Evolutionary conservation across 2,888 invertebrate genomes (phyloP).

Genomic region (Pseudoips prasinana): DNA sequence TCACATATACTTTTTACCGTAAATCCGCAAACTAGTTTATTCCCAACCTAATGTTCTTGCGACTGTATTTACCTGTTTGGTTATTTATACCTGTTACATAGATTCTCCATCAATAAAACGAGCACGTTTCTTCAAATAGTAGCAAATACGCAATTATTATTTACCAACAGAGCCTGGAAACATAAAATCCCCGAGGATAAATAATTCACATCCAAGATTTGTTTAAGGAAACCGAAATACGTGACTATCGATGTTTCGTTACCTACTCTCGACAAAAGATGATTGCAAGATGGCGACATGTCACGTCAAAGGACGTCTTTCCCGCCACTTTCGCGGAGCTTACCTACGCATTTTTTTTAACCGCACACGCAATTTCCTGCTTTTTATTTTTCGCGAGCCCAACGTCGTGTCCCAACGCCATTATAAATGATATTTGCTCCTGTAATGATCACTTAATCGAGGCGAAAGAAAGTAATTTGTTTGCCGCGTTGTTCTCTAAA

Average conservation of each 20-base stretch:
- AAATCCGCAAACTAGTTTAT: too few species aligned
- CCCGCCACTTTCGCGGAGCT: slow-evolving; percentile 43
- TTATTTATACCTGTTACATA: too few species aligned
- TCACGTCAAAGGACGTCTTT: slow-evolving; percentile 53
- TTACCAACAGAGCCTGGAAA: slow-evolving; percentile 23
- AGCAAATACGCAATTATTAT: slow-evolving; percentile 22
- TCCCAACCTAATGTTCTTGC: too few species aligned
- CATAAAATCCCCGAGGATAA: slow-evolving; percentile 31
- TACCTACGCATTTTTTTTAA: slow-evolving; percentile 47
- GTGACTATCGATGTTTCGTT: slow-evolving; percentile 64
- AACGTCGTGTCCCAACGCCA: slow-evolving; percentile 37
- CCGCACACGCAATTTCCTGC: slow-evolving; percentile 67
- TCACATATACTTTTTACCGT: too few species aligned
- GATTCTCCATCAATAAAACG: too few species aligned
- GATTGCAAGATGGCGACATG: slow-evolving; percentile 63
- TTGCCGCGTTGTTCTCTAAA: slow-evolving; percentile 38
- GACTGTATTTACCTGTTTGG: too few species aligned
- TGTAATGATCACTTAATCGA: slow-evolving; percentile 72
- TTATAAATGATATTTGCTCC: slow-evolving; percentile 64
- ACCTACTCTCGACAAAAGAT: slow-evolving; percentile 60
- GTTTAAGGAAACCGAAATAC: slow-evolving; percentile 61
- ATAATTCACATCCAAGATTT: slow-evolving; percentile 50
- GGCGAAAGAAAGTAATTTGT: slow-evolving; percentile 64
- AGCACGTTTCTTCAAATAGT: background rate
- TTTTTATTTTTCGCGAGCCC: slow-evolving; percentile 52